These are phyloP conservation scores for Schlechtendalia chinensis DNA, from an alignment of 1,140 invertebrate species.

Conservation along the genomic window DNA sequence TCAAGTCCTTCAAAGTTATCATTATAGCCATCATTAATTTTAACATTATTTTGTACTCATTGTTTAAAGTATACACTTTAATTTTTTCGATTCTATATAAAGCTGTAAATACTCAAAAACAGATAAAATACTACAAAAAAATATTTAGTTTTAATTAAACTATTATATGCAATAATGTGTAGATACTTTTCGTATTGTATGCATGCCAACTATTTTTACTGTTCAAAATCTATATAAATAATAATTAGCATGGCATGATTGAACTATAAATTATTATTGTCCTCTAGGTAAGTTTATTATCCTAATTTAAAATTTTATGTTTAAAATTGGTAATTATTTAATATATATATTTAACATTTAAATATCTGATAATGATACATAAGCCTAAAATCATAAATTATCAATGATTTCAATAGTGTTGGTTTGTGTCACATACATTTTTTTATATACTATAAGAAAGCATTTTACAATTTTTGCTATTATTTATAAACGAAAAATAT, in stretches of 20 bases:
- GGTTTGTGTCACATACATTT: background rate
- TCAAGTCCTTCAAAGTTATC: too few relatives aligned
- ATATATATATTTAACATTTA: too few relatives aligned
- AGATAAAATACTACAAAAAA: background rate
- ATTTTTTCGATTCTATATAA: background rate
- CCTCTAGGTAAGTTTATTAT: background rate
- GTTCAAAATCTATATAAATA: background rate
- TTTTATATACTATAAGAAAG: background rate
- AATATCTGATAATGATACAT: conserved; percentile 21
- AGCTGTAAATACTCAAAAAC: background rate
- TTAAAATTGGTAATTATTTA: too few relatives aligned
- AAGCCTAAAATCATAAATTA: background rate
- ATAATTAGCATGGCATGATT: background rate
- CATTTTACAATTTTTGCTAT: background rate
- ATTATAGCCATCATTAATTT: too few relatives aligned
- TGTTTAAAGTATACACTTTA: too few relatives aligned
- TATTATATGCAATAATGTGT: background rate
- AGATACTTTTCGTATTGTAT: background rate
- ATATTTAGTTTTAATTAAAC: background rate
- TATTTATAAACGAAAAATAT: background rate
- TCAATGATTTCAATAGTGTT: background rate
- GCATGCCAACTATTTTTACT: background rate
- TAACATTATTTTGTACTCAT: too few relatives aligned
- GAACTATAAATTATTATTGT: conserved; percentile 4
- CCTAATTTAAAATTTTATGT: background rate